Evolutionary conservation across 37 sponge, comb jelly and placozoan species (phyloP).

Genomic region (Crambe crambe): DNA sequence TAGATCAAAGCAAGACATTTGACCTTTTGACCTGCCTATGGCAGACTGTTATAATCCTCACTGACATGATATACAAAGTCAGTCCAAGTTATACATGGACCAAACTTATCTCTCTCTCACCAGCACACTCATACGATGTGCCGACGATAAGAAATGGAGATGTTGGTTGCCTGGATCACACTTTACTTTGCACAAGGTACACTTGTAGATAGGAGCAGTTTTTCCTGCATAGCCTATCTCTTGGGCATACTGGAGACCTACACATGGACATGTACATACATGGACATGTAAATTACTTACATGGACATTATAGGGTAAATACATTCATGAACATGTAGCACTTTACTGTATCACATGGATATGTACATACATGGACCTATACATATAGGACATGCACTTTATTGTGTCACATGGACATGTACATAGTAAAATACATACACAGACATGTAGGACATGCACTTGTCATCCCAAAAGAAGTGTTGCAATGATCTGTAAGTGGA

Average conservation of each 20-base stretch:
- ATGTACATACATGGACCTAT: background rate
- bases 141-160: slow-evolving; percentile 40
- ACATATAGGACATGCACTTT: background rate
- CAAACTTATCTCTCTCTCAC: too few species aligned
- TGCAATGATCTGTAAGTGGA: background rate
- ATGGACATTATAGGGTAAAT: too few species aligned
- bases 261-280: background rate
- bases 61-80: too few species aligned
- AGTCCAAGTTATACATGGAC: too few species aligned
- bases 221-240: slow-evolving; percentile 6
- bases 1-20: too few species aligned
- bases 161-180: slow-evolving; percentile 11
- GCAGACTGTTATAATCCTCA: too few species aligned
- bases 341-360: background rate
- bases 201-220: slow-evolving; percentile 24
- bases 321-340: background rate
- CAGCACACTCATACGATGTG: slow-evolving; percentile 45
- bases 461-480: too few species aligned
- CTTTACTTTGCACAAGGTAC: slow-evolving; percentile 18
- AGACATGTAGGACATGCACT: background rate
- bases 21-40: too few species aligned
- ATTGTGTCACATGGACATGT: background rate
- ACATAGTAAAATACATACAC: slow-evolving; percentile 23
- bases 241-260: slow-evolving; percentile 43
- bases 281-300: slow-evolving; percentile 5